Conservation (phyloP, 2,113 vertebrate genomes). For the Macquaria ambigua region DNA sequence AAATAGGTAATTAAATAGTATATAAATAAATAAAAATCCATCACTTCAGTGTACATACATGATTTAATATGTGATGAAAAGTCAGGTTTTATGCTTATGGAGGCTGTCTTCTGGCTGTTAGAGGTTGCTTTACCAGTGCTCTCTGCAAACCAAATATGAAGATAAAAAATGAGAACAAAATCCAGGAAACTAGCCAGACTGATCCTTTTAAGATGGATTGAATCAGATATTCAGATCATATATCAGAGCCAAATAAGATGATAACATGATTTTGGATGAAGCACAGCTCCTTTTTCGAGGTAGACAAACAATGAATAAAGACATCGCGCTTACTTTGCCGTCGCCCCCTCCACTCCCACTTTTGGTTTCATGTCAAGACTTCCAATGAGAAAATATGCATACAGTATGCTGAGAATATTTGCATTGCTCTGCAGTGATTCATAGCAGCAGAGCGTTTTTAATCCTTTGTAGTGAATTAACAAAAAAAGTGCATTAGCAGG, state of each 20-base stretch:
- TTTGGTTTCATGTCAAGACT: conserved; percentile 17
- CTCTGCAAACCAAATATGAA: not conserved
- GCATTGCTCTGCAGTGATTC: conserved; percentile 52
- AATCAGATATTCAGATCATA: conserved; percentile 32
- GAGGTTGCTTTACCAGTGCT: not conserved
- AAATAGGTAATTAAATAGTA: not conserved
- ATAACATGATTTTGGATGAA: conserved; percentile 28
- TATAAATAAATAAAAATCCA: too few relatives aligned
- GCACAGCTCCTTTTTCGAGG: not conserved
- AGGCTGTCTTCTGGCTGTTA: not conserved
- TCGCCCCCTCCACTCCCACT: not conserved
- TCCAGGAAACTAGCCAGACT: conserved; percentile 24
- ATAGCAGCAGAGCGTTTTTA: conserved; percentile 45
- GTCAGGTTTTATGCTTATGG: not conserved
- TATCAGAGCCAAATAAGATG: conserved; percentile 6
- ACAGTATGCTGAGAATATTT: conserved; percentile 14
- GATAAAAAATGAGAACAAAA: conserved; percentile 6
- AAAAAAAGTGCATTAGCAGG: conserved; percentile 67
- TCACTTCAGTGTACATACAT: too few relatives aligned
- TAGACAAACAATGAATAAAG: conserved; percentile 31
- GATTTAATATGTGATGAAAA: not conserved
- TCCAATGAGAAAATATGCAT: conserved; percentile 29
- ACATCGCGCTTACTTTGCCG: not conserved
- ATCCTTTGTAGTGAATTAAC: conserved; percentile 71
- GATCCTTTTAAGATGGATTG: conserved; percentile 29